Evolutionary conservation across 2,113 vertebrate genomes (phyloP).

Genomic region (Semicossyphus pulcher): DNA sequence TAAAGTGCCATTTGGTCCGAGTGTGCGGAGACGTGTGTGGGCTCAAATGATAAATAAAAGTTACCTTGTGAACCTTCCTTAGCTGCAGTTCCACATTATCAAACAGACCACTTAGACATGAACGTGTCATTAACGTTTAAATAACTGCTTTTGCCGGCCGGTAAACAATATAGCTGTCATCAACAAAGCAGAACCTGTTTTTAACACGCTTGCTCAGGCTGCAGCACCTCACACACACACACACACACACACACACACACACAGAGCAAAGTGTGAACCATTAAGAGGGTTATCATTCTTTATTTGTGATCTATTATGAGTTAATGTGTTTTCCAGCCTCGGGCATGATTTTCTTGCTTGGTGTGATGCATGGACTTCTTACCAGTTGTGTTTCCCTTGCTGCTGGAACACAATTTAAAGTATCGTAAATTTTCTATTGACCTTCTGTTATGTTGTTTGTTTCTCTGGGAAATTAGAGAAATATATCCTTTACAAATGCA

Average conservation of each 20-base stretch:
- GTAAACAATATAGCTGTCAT: constrained; percentile 57
- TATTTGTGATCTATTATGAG: constrained; percentile 57
- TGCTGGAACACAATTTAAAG: constrained; percentile 61
- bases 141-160: constrained; percentile 29
- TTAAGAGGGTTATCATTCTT: constrained; percentile 65
- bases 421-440: constrained; percentile 66
- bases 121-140: constrained; percentile 48
- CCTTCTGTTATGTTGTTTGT: constrained; percentile 49
- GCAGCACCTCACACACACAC: constrained; percentile 1
- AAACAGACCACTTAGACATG: constrained; percentile 38
- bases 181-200: constrained; percentile 44
- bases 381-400: constrained; percentile 41
- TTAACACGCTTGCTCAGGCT: constrained; percentile 10
- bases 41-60: constrained; percentile 30
- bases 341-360: constrained; percentile 40
- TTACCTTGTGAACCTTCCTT: constrained; percentile 15
- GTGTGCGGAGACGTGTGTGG: constrained; percentile 7
- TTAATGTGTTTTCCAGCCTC: constrained; percentile 60
- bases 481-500: constrained; percentile 51
- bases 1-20: constrained; percentile 34
- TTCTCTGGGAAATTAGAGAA: constrained; percentile 48
- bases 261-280: constrained; percentile 22
- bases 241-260: no score
- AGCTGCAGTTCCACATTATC: constrained; percentile 31
- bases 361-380: constrained; percentile 59